Evolutionary conservation across 1,140 invertebrate species (phyloP).

Genomic region (Ylistrum balloti): DNA sequence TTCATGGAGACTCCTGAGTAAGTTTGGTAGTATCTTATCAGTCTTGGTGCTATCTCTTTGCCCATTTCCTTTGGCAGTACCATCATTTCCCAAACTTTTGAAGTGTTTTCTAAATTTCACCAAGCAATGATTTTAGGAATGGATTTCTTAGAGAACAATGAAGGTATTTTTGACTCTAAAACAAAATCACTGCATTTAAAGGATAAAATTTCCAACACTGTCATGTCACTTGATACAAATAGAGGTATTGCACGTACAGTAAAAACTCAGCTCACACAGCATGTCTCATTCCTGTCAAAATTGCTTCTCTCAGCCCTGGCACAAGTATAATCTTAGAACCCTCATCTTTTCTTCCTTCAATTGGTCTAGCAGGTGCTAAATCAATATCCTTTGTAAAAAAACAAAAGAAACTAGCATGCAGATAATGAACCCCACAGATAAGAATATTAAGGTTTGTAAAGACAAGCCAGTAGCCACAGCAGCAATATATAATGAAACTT

Average conservation of each 20-base stretch:
- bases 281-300: background rate
- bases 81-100: background rate
- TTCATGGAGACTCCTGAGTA: no score
- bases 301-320: background rate
- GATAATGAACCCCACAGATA: constrained; percentile 53
- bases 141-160: constrained; percentile 45
- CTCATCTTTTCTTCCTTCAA: constrained; percentile 17
- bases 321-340: constrained; percentile 42
- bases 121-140: no score
- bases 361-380: constrained; percentile 52
- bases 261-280: background rate
- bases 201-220: background rate
- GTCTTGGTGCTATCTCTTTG: constrained; percentile 48
- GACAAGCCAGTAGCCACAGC: constrained; percentile 47
- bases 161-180: background rate
- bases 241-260: constrained; percentile 28
- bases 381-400: constrained; percentile 23
- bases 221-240: no score
- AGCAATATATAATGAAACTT: background rate
- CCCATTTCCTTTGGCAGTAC: constrained; percentile 38
- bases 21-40: no score
- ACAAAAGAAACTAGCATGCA: constrained; percentile 29
- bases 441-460: constrained; percentile 36
- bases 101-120: constrained; percentile 53
- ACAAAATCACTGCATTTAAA: constrained; percentile 40